Conservation (phyloP, 2,797 vertebrate genomes). For the Muscicapa comitata region DNA sequence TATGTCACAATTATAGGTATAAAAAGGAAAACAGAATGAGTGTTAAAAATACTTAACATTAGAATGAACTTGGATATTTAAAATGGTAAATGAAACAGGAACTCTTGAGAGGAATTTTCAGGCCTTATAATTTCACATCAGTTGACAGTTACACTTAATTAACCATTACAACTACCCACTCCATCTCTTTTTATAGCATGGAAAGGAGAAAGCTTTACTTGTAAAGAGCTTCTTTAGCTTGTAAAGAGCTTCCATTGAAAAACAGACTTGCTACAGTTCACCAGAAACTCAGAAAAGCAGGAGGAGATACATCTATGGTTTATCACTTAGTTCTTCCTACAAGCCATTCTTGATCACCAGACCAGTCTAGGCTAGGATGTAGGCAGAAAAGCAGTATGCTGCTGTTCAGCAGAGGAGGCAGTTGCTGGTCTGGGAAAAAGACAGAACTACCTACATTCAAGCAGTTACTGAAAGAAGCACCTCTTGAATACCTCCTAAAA, state of each 20-base stretch:
- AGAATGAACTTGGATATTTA: background rate
- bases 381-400: background rate
- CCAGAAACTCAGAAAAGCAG: background rate
- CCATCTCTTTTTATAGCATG: background rate
- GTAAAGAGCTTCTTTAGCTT: background rate
- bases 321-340: background rate
- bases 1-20: background rate
- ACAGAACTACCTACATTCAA: background rate
- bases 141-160: background rate
- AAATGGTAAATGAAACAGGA: background rate
- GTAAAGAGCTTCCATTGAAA: background rate
- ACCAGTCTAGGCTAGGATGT: background rate
- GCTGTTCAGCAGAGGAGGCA: background rate
- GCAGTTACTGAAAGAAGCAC: background rate
- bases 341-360: background rate
- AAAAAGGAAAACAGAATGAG: background rate
- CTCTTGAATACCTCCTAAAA: background rate
- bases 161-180: background rate
- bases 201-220: background rate
- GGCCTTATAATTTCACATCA: background rate
- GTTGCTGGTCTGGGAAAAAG: background rate
- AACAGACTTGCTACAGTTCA: background rate
- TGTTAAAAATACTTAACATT: background rate
- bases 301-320: fast-evolving
- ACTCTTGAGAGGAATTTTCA: background rate